These are phyloP conservation scores for Eupithecia inturbata DNA, from an alignment of 2,888 invertebrate genomes.

Conservation along the genomic window DNA sequence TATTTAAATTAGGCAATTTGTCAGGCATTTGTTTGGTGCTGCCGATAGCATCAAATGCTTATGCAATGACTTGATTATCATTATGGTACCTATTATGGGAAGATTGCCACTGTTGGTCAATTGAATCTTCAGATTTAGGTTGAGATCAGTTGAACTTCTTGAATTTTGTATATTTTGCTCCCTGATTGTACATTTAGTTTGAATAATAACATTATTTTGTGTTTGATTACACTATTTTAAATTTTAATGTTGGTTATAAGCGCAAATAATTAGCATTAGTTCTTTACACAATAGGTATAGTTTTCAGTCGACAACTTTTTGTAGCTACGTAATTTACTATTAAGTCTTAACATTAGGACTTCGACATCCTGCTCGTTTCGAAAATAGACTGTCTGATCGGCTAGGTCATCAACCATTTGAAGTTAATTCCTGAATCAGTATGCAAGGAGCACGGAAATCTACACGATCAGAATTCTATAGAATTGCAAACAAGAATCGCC, in stretches of 20 bases:
- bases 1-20: constrained; percentile 46
- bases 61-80: constrained; percentile 20
- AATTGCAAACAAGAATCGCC: constrained; percentile 25
- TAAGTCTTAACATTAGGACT: not conserved
- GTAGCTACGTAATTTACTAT: not conserved
- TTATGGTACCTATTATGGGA: constrained; percentile 8
- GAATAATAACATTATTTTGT: not conserved
- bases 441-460: constrained; percentile 59
- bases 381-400: constrained; percentile 31
- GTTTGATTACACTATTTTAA: not conserved
- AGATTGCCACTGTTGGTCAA: not conserved
- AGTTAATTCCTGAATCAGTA: constrained; percentile 54
- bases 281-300: not conserved
- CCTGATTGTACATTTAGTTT: not conserved
- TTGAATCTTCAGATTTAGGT: not conserved
- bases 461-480: constrained; percentile 52
- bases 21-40: constrained; percentile 35
- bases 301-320: not conserved
- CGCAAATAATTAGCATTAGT: not conserved
- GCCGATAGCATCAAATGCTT: constrained; percentile 41
- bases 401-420: constrained; percentile 59
- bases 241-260: too few relatives aligned
- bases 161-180: not conserved
- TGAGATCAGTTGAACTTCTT: not conserved
- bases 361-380: constrained; percentile 10